Conservation (phyloP, 2,888 invertebrate genomes). For the Oligia fasciuncula region DNA sequence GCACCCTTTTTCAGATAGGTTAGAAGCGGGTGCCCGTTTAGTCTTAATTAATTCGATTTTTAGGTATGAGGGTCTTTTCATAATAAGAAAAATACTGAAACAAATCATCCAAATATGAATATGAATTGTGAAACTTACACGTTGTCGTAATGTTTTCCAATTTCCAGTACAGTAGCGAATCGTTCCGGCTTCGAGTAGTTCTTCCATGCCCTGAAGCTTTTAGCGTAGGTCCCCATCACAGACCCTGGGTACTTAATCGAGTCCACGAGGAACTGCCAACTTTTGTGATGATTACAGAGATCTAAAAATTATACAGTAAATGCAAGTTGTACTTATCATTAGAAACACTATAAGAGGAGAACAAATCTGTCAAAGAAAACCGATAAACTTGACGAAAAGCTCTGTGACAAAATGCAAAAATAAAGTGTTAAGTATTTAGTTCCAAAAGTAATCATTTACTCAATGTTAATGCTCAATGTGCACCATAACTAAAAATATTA, state of each 20-base stretch:
- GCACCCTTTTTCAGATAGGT: conserved; percentile 29
- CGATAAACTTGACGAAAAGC: background rate
- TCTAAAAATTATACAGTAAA: conserved; percentile 71
- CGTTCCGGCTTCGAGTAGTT: conserved; percentile 73
- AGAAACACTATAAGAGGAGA: background rate
- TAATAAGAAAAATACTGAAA: background rate
- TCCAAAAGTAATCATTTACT: background rate
- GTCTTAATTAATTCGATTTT: background rate
- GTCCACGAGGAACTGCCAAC: conserved; percentile 80
- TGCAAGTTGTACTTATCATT: background rate
- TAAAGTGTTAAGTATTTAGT: background rate
- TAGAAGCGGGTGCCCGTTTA: background rate
- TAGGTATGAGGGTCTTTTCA: background rate
- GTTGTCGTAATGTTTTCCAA: conserved; percentile 71
- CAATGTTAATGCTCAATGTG: background rate
- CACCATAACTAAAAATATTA: background rate
- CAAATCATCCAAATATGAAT: background rate
- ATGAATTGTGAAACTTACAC: conserved; percentile 74
- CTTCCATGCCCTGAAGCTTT: conserved; percentile 81
- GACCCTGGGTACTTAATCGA: conserved; percentile 77
- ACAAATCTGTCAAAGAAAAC: background rate
- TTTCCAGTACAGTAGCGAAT: conserved; percentile 71
- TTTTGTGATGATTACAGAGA: conserved; percentile 83
- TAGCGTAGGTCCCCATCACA: conserved; percentile 79
- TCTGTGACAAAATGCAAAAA: background rate